A percentile compares a stretch with the other conserved stretches of the same genome.
Evolutionary conservation across 2,113 vertebrate species (phyloP).

Genomic region (Alces alces): DNA sequence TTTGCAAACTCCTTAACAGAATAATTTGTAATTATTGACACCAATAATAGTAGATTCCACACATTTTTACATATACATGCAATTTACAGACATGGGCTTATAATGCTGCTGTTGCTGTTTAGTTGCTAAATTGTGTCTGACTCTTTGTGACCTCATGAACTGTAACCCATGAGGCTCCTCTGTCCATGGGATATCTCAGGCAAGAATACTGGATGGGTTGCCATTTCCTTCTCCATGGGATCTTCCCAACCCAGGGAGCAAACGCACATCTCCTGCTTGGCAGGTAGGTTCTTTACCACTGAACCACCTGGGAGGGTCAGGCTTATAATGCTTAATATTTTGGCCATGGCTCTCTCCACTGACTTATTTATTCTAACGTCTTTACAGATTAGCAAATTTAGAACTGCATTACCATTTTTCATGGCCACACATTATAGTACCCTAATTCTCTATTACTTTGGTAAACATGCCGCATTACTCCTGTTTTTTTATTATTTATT

Average conservation of each 20-base stretch:
- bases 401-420: background rate
- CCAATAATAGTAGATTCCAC: background rate
- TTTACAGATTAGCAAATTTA: background rate
- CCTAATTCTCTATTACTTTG: background rate
- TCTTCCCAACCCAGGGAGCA: background rate
- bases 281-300: background rate
- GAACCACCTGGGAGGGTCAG: background rate
- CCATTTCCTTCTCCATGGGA: background rate
- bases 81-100: background rate
- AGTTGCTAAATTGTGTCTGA: background rate
- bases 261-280: background rate
- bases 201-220: background rate
- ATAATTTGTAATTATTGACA: background rate
- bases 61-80: background rate
- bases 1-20: background rate
- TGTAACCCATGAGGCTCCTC: background rate
- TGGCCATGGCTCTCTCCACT: background rate
- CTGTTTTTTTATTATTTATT: background rate
- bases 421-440: background rate
- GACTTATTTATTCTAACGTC: background rate
- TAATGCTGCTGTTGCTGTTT: background rate
- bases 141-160: background rate
- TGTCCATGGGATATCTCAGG: background rate
- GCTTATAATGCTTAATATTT: background rate
- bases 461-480: background rate